Conservation (phyloP, 2,888 invertebrate species). For the Ephialtes manifestator region DNA sequence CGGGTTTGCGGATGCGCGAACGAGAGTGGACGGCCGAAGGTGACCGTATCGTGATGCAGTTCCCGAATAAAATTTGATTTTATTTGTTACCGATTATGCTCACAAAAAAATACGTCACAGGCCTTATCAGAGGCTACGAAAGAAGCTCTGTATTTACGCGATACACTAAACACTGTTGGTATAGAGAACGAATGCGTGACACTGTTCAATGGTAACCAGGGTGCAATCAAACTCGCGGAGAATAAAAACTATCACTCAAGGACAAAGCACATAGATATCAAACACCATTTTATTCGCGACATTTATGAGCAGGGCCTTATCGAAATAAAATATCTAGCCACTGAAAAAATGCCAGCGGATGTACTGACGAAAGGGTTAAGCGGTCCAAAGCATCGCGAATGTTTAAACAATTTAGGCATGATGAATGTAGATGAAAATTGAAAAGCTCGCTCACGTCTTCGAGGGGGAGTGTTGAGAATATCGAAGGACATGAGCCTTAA, state of each 20-base stretch:
- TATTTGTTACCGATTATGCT: too few relatives aligned
- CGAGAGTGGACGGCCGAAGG: too few relatives aligned
- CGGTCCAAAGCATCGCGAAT: not conserved
- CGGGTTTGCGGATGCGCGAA: too few relatives aligned
- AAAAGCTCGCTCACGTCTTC: not conserved
- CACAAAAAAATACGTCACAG: too few relatives aligned
- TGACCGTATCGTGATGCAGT: too few relatives aligned
- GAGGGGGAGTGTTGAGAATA: constrained; percentile 4
- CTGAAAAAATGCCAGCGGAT: constrained; percentile 58
- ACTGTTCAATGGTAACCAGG: constrained; percentile 54
- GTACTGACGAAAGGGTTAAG: constrained; percentile 45
- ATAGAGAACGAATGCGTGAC: constrained; percentile 2
- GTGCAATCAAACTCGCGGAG: constrained; percentile 34
- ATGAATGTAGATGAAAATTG: not conserved
- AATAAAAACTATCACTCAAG: constrained; percentile 53
- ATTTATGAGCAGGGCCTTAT: not conserved
- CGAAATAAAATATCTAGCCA: constrained; percentile 31
- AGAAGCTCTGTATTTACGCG: constrained; percentile 29
- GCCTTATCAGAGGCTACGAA: constrained; percentile 40
- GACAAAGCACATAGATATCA: constrained; percentile 63
- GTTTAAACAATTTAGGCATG: not conserved
- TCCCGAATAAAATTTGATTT: too few relatives aligned
- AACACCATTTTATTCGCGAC: constrained; percentile 46
- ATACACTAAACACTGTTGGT: not conserved
- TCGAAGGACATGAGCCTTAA: not conserved